Evolutionary conservation across 2,888 invertebrate species (phyloP).

Genomic region (Rosalia funebris): DNA sequence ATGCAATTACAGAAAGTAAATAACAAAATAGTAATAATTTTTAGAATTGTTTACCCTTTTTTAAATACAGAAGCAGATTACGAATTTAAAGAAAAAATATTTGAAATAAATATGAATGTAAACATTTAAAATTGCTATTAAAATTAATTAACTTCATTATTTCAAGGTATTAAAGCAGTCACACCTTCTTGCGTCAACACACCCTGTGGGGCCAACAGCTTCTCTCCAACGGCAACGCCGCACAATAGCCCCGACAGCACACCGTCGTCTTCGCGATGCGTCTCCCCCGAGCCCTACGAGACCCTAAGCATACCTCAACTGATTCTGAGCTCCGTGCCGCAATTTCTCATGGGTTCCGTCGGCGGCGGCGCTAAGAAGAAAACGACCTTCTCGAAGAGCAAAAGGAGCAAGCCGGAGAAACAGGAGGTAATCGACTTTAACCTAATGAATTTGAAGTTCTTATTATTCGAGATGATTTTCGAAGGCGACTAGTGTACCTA

Average conservation of each 20-base stretch:
- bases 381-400: conserved; percentile 30
- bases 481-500: not conserved
- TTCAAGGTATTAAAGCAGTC: conserved; percentile 72
- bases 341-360: conserved; percentile 72
- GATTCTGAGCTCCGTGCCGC: conserved; percentile 73
- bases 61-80: too few species aligned
- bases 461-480: conserved; percentile 28
- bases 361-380: conserved; percentile 65
- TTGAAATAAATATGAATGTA: too few species aligned
- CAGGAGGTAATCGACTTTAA: conserved; percentile 47
- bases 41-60: too few species aligned
- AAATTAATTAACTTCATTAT: too few species aligned
- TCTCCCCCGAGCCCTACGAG: conserved; percentile 68
- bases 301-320: conserved; percentile 65
- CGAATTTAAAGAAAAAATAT: too few species aligned
- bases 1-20: too few species aligned
- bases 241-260: conserved; percentile 84
- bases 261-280: conserved; percentile 67
- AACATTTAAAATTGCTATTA: too few species aligned
- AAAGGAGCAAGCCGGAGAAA: conserved; percentile 41
- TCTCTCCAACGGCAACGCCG: conserved; percentile 86
- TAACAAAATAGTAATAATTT: too few species aligned
- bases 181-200: conserved; percentile 75
- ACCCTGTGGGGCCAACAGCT: conserved; percentile 73
- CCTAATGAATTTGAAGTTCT: conserved; percentile 21